Base-by-base conservation (phyloP, 30 jellyfish, hydroid and myxozoan genomes). In the Cassiopea xamachana region DNA sequence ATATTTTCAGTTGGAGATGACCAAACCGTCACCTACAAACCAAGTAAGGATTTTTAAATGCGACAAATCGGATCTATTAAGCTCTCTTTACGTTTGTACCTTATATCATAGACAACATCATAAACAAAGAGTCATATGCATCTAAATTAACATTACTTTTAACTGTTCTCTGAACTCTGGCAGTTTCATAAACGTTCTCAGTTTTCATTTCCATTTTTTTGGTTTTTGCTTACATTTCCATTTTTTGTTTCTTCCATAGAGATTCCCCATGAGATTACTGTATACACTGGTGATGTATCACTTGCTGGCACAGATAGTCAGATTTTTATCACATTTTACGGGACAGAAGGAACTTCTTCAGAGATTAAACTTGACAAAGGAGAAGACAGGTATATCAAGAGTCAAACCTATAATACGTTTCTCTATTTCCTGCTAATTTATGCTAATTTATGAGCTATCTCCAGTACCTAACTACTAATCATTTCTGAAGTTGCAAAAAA, bases 301-400 rank as follows among this genome's bases (percentile, higher is more conserved):
- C 77, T 83, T 18, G 99, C 99, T 46, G 99, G 99, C 45, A 95
- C 99, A 27, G 99, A 95, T 76, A 73, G 98, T 58, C 92, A 87
- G 61, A 75, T 95, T 49, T 78, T 82, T 48, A 72, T 95, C 84
- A 95, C 98, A 7, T 79, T 95, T 49, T 91, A 86, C 83, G 99
- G 99, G 27, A 48, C 79, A 16, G 91, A 91, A 39, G 99, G 97
- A 5, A 83, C 94, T 76, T 87, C 98, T 7, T 77, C 94, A 6
- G 99, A 95, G 79, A 87, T 95, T 45, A 84, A 82, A 62, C 96
- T 95, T 19, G 98, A 95, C 39, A 95, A 95, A 70, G 99, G 94
- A 61, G 99, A 95, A 18, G 97, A 91, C 83, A 88, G 99, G 99
- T 95, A 85, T 27, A 1, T 80, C 15, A 0, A 7, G 55, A 3